These are phyloP conservation scores for Periparus ater DNA, from an alignment of 2,797 vertebrate species.

Conservation along the genomic window DNA sequence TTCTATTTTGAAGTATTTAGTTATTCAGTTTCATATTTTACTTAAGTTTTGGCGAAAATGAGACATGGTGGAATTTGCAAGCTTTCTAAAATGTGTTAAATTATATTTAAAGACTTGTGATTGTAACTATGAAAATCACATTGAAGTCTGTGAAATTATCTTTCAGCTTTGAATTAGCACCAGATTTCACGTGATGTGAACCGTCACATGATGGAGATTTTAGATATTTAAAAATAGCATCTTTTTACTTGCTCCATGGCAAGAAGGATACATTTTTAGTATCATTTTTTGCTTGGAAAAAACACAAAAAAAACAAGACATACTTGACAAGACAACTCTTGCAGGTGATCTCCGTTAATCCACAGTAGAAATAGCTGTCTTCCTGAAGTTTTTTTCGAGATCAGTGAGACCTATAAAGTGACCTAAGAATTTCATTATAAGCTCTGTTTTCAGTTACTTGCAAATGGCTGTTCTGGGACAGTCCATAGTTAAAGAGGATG, in stretches of 20 bases:
- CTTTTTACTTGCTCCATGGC: not conserved
- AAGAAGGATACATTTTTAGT: not conserved
- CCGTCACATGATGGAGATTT: not conserved
- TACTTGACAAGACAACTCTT: not conserved
- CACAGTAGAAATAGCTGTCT: not conserved
- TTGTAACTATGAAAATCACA: constrained; percentile 19
- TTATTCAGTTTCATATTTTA: not conserved
- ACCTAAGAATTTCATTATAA: not conserved
- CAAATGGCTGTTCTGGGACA: not conserved
- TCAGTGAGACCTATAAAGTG: not conserved
- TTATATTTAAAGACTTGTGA: constrained; percentile 54
- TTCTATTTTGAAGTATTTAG: not conserved
- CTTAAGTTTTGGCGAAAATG: not conserved
- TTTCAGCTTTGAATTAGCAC: constrained; percentile 25
- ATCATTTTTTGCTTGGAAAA: not conserved
- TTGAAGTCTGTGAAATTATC: constrained; percentile 26
- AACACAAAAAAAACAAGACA: not conserved
- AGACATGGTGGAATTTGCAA: not conserved
- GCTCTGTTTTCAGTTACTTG: not conserved
- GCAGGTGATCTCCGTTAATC: not conserved
- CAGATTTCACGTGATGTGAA: not conserved
- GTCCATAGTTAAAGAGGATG: not conserved
- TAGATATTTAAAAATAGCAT: not conserved
- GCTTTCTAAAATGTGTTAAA: constrained; percentile 50
- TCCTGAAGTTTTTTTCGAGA: not conserved